Conservation (phyloP, 2,888 invertebrate genomes). For the Didymodactylos carnosus region DNA sequence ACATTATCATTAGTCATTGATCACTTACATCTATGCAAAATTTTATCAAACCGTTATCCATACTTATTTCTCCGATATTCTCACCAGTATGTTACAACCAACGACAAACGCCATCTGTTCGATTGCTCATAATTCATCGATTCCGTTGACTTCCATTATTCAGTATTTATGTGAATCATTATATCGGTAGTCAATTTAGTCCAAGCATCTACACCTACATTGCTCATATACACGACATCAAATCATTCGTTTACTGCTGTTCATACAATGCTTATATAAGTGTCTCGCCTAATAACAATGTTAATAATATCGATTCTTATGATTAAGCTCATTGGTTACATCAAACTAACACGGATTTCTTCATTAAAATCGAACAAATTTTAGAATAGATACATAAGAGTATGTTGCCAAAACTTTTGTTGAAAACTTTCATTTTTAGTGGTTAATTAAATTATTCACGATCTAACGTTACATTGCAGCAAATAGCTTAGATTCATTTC, state of each 20-base stretch:
- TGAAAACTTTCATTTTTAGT: not conserved
- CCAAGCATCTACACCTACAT: not conserved
- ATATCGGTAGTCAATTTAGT: not conserved
- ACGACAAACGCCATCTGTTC: not conserved
- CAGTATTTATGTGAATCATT: not conserved
- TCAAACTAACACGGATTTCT: not conserved
- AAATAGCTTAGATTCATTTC: not conserved
- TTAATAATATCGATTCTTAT: not conserved
- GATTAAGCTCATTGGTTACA: not conserved
- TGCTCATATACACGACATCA: not conserved
- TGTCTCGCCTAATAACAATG: not conserved
- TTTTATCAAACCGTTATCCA: not conserved
- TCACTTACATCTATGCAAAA: not conserved
- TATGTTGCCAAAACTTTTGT: not conserved
- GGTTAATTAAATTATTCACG: not conserved
- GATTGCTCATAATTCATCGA: not conserved
- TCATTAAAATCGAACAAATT: not conserved
- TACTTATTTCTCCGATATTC: not conserved
- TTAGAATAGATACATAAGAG: not conserved
- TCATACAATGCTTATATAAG: not conserved
- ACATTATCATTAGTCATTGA: not conserved
- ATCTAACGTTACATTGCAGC: not conserved
- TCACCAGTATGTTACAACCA: not conserved
- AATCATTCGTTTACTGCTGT: not conserved
- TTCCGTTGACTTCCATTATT: not conserved